These are phyloP conservation scores for Myanophis thanlyinensis DNA, from an alignment of 2,113 vertebrate species.

Conservation along the genomic window DNA sequence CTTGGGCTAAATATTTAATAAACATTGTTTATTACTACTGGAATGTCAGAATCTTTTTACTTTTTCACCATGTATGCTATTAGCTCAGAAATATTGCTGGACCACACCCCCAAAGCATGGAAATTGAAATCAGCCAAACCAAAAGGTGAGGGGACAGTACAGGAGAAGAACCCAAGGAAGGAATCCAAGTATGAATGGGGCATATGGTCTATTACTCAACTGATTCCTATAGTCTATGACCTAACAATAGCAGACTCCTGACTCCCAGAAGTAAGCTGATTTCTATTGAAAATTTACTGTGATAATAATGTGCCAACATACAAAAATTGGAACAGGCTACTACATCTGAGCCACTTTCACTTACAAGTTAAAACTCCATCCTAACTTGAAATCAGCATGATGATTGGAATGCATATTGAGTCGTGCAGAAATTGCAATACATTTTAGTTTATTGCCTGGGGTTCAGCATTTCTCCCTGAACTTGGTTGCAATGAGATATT, in stretches of 20 bases:
- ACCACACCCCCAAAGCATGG: neutral
- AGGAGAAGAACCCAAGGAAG: neutral
- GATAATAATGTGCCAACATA: neutral
- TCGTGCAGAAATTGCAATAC: neutral
- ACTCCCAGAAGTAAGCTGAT: neutral
- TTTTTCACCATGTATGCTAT: neutral
- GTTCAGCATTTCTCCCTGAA: neutral
- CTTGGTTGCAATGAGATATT: neutral
- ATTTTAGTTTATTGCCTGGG: neutral
- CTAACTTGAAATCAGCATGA: neutral
- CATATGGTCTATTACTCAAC: neutral
- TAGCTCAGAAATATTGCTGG: neutral
- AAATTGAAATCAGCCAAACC: neutral
- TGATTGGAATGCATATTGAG: neutral
- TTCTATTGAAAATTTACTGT: neutral
- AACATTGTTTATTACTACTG: neutral
- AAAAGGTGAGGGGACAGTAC: neutral
- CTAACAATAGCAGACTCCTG: neutral
- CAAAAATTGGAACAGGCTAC: neutral
- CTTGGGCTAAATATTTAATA: neutral
- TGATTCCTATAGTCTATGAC: neutral
- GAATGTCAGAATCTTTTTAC: neutral
- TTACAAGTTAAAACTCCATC: neutral
- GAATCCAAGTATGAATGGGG: neutral
- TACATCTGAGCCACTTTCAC: neutral